Evolutionary conservation across 2,113 vertebrate genomes (phyloP).

Genomic region (Carollia perspicillata): DNA sequence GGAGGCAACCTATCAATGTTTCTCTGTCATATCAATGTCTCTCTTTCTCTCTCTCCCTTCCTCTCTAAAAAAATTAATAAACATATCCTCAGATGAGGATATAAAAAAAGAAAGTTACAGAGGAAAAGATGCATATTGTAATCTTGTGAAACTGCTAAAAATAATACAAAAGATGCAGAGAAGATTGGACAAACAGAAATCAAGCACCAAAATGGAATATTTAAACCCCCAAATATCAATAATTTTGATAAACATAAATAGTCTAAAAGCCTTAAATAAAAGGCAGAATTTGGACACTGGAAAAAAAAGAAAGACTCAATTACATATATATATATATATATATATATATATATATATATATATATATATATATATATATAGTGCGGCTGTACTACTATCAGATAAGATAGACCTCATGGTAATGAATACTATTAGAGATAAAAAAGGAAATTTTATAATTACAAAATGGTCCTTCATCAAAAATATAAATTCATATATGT

Average conservation of each 20-base stretch:
- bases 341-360: neutral
- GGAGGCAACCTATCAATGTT: no score
- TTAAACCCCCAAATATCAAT: neutral
- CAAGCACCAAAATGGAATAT: neutral
- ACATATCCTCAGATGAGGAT: no score
- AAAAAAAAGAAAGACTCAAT: neutral
- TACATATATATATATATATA: neutral
- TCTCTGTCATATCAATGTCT: no score
- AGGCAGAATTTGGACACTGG: neutral
- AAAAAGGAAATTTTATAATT: neutral
- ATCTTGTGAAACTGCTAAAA: constrained; percentile 4
- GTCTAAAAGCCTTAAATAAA: neutral
- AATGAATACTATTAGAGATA: neutral
- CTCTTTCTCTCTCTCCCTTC: no score
- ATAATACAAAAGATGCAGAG: neutral
- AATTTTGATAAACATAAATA: neutral
- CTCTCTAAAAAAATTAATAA: no score
- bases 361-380: neutral
- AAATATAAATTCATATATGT: neutral
- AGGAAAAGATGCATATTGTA: neutral
- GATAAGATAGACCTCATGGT: neutral
- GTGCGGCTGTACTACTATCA: neutral
- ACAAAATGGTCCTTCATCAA: neutral
- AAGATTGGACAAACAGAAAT: neutral
- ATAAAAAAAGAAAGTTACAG: neutral